Conservation (phyloP, 2,888 invertebrate genomes). For the Ochropleura leucogaster region DNA sequence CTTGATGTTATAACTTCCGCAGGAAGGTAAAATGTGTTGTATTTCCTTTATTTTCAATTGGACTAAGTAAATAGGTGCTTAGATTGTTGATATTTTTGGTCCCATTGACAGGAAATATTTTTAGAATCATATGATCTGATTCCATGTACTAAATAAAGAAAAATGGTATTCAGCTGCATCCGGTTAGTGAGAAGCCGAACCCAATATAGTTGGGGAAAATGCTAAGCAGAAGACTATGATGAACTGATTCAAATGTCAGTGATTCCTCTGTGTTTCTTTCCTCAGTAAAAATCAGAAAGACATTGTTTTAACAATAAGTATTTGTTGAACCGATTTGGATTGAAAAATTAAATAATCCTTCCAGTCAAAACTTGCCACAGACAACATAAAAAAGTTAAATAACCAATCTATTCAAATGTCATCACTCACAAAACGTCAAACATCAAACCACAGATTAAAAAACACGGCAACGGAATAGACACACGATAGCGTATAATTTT, state of each 20-base stretch:
- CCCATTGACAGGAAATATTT: neutral
- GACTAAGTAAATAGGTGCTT: neutral
- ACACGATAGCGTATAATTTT: constrained; percentile 66
- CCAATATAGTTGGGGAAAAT: too few species aligned
- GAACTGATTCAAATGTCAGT: neutral
- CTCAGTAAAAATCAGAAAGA: neutral
- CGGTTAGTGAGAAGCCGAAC: too few species aligned
- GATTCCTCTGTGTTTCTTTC: neutral
- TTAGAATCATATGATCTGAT: neutral
- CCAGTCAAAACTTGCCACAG: neutral
- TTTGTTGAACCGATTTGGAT: too few species aligned
- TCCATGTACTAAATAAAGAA: too few species aligned
- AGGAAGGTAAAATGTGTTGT: constrained; percentile 38
- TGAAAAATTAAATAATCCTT: neutral
- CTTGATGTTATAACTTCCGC: constrained; percentile 48
- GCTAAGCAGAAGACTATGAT: too few species aligned
- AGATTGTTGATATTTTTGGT: too few species aligned
- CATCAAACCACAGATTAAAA: constrained; percentile 48
- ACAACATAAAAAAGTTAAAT: constrained; percentile 21
- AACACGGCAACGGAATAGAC: constrained; percentile 34
- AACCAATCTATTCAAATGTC: constrained; percentile 37
- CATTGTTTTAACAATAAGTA: neutral
- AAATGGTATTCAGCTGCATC: too few species aligned
- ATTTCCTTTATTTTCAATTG: constrained; percentile 19
- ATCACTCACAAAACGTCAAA: constrained; percentile 34